Evolutionary conservation across 1,140 invertebrate species (phyloP).

Genomic region (Micrasema longulum): DNA sequence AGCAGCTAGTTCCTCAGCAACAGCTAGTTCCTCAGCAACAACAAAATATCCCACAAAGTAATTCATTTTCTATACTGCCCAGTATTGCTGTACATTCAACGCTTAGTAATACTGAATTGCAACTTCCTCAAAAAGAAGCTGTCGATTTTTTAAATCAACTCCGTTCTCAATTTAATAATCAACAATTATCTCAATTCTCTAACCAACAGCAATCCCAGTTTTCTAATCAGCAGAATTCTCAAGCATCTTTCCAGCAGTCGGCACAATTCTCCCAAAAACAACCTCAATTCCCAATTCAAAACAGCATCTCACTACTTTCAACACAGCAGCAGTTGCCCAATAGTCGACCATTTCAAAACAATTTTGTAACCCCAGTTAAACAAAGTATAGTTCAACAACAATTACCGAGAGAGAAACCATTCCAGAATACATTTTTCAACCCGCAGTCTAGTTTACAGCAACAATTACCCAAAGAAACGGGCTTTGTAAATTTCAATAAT

Average conservation of each 20-base stretch:
- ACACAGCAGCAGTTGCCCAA: conserved; percentile 55
- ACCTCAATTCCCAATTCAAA: conserved; percentile 59
- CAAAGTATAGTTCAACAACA: conserved; percentile 52
- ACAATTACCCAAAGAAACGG: conserved; percentile 53
- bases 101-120: conserved; percentile 57
- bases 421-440: conserved; percentile 35
- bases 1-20: conserved; percentile 4
- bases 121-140: conserved; percentile 64
- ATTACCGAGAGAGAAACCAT: conserved; percentile 53
- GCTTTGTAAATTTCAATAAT: conserved; percentile 36
- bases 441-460: conserved; percentile 54
- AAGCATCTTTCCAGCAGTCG: neutral
- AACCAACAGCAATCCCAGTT: conserved; percentile 53
- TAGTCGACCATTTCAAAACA: conserved; percentile 51
- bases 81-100: conserved; percentile 64
- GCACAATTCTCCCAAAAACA: conserved; percentile 56
- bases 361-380: conserved; percentile 33
- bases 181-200: conserved; percentile 36
- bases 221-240: conserved; percentile 8
- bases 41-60: conserved; percentile 53
- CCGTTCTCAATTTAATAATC: conserved; percentile 45
- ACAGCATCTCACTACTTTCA: conserved; percentile 68
- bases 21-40: neutral
- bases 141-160: conserved; percentile 65
- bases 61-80: conserved; percentile 61